Base-by-base conservation (phyloP, 2,888 invertebrate genomes). In the Tenthredo amoena region DNA sequence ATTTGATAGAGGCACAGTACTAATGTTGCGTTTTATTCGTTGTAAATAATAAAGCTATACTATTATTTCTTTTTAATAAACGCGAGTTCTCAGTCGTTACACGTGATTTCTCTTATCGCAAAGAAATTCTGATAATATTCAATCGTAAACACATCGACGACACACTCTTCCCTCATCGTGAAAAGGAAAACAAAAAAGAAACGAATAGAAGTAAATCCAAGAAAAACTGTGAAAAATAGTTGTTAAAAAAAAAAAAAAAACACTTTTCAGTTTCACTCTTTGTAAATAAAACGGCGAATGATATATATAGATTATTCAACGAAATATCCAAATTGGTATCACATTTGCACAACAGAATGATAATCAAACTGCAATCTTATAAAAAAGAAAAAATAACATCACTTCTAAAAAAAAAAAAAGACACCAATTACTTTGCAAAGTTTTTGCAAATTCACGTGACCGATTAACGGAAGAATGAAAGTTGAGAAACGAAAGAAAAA, bases 101-200 rank as follows among this genome's bases (percentile, higher is more conserved):
- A 89, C 89, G 89, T 89, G 87, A 89, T 86, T 79, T 85, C 87
- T 85, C 85, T 87, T 82, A 86, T 87, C 85, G 84, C 85, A 58
- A 68, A 83, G 83, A 83, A 83, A 68, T 85, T 86, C 43, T 84
- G 87, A 84, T 85, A 79, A 85, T 79, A 86, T 79, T 77, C 71
- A 85, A 85, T 65, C 76, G 84, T 81, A 86, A 85, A 43, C 68
- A 85, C 68, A 12, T 34, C 65, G 83, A 31, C 68, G 62, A 31
- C 58, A 68, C 83, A 47, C 71, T 83, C 37, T 68, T 83, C 83
- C 68, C 68, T 83, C 83, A 83, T 83, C 34, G 21, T 71, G 68
- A 31, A 34, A 34, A 18, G 2, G 6, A 18, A 18, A 47, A 47
- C 34, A 55, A 18, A 10, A 47, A n/a, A 15, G 34, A 37, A 74